phyloP scores from a whole-genome alignment of 2,888 invertebrate genomes.

The Zygaena filipendulae region DNA sequence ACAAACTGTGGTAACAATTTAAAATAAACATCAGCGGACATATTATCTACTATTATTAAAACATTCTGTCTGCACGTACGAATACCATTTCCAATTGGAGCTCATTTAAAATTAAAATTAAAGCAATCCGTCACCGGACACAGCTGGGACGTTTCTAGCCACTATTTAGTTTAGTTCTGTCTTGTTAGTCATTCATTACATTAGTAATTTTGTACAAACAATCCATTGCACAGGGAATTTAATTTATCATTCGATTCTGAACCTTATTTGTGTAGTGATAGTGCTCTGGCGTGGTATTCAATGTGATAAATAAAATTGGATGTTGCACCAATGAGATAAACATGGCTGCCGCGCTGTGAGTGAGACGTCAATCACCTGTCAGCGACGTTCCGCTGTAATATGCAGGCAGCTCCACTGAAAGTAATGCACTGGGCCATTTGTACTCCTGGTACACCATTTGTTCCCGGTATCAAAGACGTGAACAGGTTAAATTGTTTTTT shows the following conservation, averaged over 20 bases:
- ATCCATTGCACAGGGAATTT: conserved; percentile 14
- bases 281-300: too few relatives aligned
- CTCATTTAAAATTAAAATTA: conserved; percentile 62
- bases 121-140: conserved; percentile 55
- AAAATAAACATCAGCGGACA: too few relatives aligned
- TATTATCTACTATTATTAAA: too few relatives aligned
- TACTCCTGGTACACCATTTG: too few relatives aligned
- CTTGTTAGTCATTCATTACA: conserved; percentile 66
- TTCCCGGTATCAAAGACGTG: too few relatives aligned
- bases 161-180: conserved; percentile 64
- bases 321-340: conserved; percentile 62
- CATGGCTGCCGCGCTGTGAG: conserved; percentile 54
- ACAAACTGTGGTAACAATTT: too few relatives aligned
- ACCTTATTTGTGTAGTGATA: too few relatives aligned
- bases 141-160: conserved; percentile 58
- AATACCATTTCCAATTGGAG: conserved; percentile 57
- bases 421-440: too few relatives aligned
- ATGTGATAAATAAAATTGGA: conserved; percentile 27
- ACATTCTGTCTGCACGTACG: too few relatives aligned
- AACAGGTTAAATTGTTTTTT: too few relatives aligned
- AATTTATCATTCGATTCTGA: conserved; percentile 7
- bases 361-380: conserved; percentile 67
- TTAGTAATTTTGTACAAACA: conserved; percentile 46
- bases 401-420: conserved; percentile 39
- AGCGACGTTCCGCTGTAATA: conserved; percentile 52